A percentile compares a stretch with the other conserved stretches of the same genome.
Conservation (phyloP, 2,888 invertebrate species). For the Eupithecia dodoneata region DNA sequence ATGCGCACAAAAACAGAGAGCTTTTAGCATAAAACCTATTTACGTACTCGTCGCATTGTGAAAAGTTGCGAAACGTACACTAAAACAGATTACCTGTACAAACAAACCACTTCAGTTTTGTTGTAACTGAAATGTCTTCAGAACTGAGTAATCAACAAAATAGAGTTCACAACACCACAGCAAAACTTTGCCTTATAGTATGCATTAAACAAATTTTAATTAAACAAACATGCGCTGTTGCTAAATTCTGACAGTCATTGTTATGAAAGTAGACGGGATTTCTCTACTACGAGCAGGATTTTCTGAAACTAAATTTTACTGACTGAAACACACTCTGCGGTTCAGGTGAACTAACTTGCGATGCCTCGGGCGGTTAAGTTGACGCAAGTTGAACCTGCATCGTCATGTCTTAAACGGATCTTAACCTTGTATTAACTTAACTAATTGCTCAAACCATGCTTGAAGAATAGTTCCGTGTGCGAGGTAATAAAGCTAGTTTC, state of each 20-base stretch:
- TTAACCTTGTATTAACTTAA: conserved; percentile 57
- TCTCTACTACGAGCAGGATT: conserved; percentile 26
- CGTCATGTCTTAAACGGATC: conserved; percentile 61
- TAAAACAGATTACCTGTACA: conserved; percentile 19
- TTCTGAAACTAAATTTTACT: conserved; percentile 4
- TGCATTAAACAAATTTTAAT: conserved; percentile 43
- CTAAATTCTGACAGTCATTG: conserved; percentile 37
- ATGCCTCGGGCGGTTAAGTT: conserved; percentile 62
- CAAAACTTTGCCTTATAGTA: conserved; percentile 26
- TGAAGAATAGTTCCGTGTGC: conserved; percentile 48
- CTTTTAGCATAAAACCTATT: neutral
- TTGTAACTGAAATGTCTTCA: conserved; percentile 17
- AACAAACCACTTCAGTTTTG: conserved; percentile 17
- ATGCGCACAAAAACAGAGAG: neutral
- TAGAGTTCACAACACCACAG: conserved; percentile 29
- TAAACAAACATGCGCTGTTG: conserved; percentile 36
- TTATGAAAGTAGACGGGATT: conserved; percentile 40
- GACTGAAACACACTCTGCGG: conserved; percentile 31
- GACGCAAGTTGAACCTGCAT: conserved; percentile 61
- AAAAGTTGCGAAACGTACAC: conserved; percentile 1
- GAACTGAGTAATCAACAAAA: conserved; percentile 37
- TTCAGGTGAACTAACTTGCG: conserved; percentile 48
- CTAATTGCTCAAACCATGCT: conserved; percentile 62
- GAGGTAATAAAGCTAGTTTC: conserved; percentile 31
- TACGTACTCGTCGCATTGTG: neutral